Base-by-base conservation (phyloP, 2,888 invertebrate genomes). In the Epirrita christyi region DNA sequence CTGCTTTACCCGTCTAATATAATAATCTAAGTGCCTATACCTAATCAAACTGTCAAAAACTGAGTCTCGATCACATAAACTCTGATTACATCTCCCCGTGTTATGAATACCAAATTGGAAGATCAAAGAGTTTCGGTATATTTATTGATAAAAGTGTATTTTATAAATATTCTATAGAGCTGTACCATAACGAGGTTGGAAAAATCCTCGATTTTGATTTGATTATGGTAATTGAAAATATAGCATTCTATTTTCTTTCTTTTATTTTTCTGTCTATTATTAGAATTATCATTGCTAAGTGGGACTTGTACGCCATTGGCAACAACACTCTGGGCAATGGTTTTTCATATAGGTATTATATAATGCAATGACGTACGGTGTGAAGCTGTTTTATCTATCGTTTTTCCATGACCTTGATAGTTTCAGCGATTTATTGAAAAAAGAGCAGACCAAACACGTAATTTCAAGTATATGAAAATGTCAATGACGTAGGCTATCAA, bases 81-180 rank as follows among this genome's bases (percentile, higher is more conserved):
- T 78, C 73, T 79, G 81, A 82, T 82, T 79, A 78, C 70, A 70
- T 68, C 67, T 70, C 49, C 50, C 48, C 76, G 72, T 67, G 73
- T 52, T 49, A 65, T 61, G 79, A 79, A 80, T 82, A 76, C 71
- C 52, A 75, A 78, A 75, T 75, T 70, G 60, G 60, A 72, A 69
- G 73, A 81, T 82, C 81, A 82, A 81, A 81, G 80, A 73, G 71
- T 68, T 71, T 69, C 55, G n/a, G 34, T 59, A 47, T 74, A 70
- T 73, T 71, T 68, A 68, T 68, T 68, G 61, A 67, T 62, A 68
- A 61, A 68, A 67, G 2, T 70, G 62, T 74, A 72, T 68, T 61
- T 75, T 73, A 71, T 74, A 69, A 78, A 76, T 79, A 76, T 78
- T 78, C 65, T 63, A 67, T 67, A 60, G 63, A 68, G 63, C 63